A percentile compares a stretch with the other conserved stretches of the same genome.
Conservation (phyloP, 2,113 vertebrate genomes). For the Columba livia region DNA sequence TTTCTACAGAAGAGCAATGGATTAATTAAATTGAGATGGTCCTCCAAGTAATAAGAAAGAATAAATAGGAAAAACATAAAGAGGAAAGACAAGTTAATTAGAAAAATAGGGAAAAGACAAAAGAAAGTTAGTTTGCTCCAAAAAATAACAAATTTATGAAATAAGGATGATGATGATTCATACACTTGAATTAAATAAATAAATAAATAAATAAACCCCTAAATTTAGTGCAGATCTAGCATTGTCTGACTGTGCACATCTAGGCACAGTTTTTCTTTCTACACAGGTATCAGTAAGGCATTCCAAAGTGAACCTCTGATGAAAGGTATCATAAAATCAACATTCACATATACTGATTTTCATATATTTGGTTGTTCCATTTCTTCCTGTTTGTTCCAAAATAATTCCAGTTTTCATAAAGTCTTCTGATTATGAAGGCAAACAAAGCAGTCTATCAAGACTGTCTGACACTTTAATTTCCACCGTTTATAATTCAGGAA, state of each 20-base stretch:
- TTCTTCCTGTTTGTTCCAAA: slow-evolving; percentile 16
- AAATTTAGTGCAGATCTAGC: background rate
- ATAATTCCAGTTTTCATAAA: slow-evolving; percentile 12
- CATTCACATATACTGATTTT: background rate
- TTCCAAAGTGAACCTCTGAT: background rate
- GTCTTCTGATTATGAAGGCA: background rate
- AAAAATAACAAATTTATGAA: background rate
- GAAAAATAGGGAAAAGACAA: background rate
- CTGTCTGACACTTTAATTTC: background rate
- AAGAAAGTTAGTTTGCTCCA: background rate
- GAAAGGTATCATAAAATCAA: slow-evolving; percentile 21
- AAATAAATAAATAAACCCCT: background rate
- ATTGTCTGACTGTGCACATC: background rate
- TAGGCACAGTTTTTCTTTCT: background rate
- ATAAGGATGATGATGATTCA: background rate
- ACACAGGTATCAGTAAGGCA: background rate
- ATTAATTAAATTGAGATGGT: background rate
- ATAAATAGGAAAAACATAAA: background rate
- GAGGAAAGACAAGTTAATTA: background rate
- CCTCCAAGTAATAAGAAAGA: background rate
- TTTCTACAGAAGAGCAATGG: background rate
- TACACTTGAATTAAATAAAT: background rate
- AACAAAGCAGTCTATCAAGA: slow-evolving; percentile 6
- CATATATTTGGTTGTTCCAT: background rate
- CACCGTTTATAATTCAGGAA: slow-evolving; percentile 25